Evolutionary conservation across 2,797 vertebrate genomes (phyloP), one percentile per base, ranked within the genome.

Genomic region (Netta rufina): DNA sequence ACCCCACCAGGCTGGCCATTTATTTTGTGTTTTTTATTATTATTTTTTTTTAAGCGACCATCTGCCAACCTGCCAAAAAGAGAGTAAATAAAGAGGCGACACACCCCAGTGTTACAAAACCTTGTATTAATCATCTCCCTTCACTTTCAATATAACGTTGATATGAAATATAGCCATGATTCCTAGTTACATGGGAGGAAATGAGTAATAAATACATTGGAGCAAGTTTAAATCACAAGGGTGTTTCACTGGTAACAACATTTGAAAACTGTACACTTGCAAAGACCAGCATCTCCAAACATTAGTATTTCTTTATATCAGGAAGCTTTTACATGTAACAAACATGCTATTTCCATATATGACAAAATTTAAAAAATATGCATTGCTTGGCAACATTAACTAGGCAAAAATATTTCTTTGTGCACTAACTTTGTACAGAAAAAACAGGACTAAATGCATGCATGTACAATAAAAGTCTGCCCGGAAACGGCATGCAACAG

Each of bases 51-150:
- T 8, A 74, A 20, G 7, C 27, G 20, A 85, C 93, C 13, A 8
- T 19, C 58, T 53, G 81, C 17, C 49, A 13, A 13, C 21, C 17
- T 27, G 15, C 78, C 75, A 64, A 45, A 0, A 18, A 16, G 41
- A 56, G 76, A n/a, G 62, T 82, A 96, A 96, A 97, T 74, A 96
- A 97, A 96, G 92, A 96, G 93, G 64, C 97, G 6, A 96, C 93
- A 98, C 98, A 97, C 97, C 88, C 97, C 98, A 90, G 96, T 98
- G 98, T 98, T 98, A 98, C 98, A 98, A 98, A 98, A 98, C 96
- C 96, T 98, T 98, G 98, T 98, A 98, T 98, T 98, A 98, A 98
- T 98, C 98, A 97, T 98, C 98, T 98, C 98, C 98, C 97, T 98
- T 98, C 98, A 97, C 98, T 98, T 98, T 97, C 98, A 97, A 93